Percentiles rank a stretch among this genome's conserved stretches.
phyloP scores from a whole-genome alignment of 2,797 vertebrate species.

The Sphenopsis melanotis region DNA sequence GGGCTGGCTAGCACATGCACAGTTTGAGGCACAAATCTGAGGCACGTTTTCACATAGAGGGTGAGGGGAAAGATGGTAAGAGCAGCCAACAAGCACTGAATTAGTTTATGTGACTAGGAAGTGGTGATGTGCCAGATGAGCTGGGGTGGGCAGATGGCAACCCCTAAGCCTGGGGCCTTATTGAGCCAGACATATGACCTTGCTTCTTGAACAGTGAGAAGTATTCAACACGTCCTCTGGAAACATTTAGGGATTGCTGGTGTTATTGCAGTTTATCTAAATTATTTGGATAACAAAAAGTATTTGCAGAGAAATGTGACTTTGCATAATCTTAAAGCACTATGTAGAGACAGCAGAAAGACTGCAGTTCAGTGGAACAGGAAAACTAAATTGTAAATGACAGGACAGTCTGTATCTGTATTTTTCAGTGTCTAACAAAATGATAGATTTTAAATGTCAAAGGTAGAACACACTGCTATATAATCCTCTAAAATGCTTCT shows the following conservation, averaged over 20 bases:
- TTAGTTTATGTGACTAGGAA: background rate
- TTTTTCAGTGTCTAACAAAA: background rate
- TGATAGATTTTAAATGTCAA: background rate
- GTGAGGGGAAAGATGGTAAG: background rate
- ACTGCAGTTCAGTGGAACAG: background rate
- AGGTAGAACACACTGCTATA: background rate
- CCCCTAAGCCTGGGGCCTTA: background rate
- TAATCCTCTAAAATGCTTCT: background rate
- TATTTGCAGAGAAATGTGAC: background rate
- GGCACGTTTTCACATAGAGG: rapidly evolving
- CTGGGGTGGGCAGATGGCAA: background rate
- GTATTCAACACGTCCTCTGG: background rate
- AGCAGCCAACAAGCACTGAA: background rate
- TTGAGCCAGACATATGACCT: background rate
- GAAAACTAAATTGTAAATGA: background rate
- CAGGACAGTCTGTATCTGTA: background rate
- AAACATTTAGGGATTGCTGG: background rate
- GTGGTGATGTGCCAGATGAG: background rate
- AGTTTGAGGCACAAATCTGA: background rate
- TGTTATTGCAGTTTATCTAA: background rate
- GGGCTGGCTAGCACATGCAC: background rate
- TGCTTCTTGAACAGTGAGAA: background rate
- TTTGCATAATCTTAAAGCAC: background rate
- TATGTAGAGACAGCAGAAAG: background rate
- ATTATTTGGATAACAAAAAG: background rate